Conservation (phyloP, 2,113 vertebrate genomes). For the Brachyhypopomus gauderio region DNA sequence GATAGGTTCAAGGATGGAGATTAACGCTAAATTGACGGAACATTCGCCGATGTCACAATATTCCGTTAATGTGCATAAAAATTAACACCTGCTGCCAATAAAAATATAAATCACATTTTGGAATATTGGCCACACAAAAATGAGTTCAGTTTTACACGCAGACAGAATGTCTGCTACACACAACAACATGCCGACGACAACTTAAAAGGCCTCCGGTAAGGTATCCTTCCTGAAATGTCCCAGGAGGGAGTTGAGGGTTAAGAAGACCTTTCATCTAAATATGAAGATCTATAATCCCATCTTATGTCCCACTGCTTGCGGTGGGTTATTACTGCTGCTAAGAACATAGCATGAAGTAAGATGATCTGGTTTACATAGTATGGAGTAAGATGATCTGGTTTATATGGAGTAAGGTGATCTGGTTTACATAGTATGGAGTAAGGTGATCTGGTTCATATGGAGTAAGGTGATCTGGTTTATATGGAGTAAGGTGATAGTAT, state of each 20-base stretch:
- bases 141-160: neutral
- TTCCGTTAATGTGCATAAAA: neutral
- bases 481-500: no score
- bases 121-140: neutral
- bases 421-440: slow-evolving; percentile 6
- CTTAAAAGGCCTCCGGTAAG: no score
- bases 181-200: no score
- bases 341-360: neutral
- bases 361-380: neutral
- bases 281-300: neutral
- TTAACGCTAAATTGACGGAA: neutral
- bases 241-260: no score
- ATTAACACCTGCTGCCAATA: neutral
- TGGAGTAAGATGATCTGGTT: no score
- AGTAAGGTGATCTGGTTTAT: slow-evolving; percentile 1
- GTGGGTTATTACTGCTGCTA: neutral
- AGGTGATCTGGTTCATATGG: no score
- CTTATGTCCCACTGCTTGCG: neutral
- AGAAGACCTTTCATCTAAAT: neutral
- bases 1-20: neutral
- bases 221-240: no score
- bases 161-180: neutral
- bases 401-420: neutral
- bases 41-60: neutral
- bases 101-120: neutral